Conservation (phyloP, 2,888 invertebrate species). For the Synanthedon tipuliformis region DNA sequence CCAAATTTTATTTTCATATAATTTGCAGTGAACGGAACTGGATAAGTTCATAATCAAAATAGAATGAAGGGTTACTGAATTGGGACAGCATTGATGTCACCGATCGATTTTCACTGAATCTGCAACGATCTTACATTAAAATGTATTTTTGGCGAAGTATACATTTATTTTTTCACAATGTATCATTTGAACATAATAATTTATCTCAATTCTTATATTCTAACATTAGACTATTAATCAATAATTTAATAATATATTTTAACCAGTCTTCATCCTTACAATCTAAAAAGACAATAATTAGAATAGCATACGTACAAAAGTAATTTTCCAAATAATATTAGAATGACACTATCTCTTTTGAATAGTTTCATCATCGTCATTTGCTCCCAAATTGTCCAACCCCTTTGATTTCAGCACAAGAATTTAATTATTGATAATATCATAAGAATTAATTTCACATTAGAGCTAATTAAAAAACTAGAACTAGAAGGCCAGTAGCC, state of each 20-base stretch:
- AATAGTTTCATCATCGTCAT: conserved; percentile 8
- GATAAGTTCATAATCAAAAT: too few species aligned
- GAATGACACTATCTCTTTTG: conserved; percentile 1
- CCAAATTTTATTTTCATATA: too few species aligned
- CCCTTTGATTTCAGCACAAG: conserved; percentile 10
- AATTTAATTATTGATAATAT: conserved; percentile 20
- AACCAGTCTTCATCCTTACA: conserved; percentile 53
- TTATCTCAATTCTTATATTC: conserved; percentile 8
- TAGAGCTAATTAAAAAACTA: conserved; percentile 23
- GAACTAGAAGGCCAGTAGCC: conserved; percentile 44
- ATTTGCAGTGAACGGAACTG: too few species aligned
- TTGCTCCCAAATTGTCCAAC: conserved; percentile 10
- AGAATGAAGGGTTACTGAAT: too few species aligned
- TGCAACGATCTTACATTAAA: too few species aligned
- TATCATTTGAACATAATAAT: too few species aligned
- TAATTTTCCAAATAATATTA: background rate
- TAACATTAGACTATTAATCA: conserved; percentile 6
- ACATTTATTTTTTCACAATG: too few species aligned
- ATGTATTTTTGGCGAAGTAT: too few species aligned
- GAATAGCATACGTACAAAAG: conserved; percentile 3
- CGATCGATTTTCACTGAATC: too few species aligned
- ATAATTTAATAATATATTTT: conserved; percentile 45
- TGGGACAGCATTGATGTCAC: too few species aligned
- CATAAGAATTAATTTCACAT: conserved; percentile 22
- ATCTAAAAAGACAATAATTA: conserved; percentile 12